Base-by-base conservation (phyloP, 2,888 invertebrate species). In the Leptinotarsa peninsularis region DNA sequence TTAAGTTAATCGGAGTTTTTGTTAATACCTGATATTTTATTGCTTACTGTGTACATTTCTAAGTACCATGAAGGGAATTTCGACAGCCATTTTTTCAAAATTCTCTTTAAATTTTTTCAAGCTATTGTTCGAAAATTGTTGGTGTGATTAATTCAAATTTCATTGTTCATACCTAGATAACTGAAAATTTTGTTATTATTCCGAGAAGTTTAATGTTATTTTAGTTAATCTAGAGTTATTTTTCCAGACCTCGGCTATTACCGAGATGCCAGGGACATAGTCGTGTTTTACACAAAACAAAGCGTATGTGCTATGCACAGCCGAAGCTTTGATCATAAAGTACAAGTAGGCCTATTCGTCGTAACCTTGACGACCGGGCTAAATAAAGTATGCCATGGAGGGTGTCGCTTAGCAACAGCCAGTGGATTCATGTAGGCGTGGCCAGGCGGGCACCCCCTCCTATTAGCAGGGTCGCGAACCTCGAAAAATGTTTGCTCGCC, bases 371-470 rank as follows among this genome's bases (percentile, higher is more conserved):
- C 82, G 80, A 83, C 79, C 79, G 77, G 80, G 80, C 83, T 81
- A 83, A 83, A 83, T 82, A 82, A 82, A 82, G 83, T 82, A 79
- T 80, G 81, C 80, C 82, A 81, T 81, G 79, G 81, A 83, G 83
- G 82, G 83, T 83, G 83, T 83, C 81, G 82, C 83, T 80, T 83
- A 82, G 83, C 83, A 83, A 83, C 83, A 83, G 78, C 82, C 83
- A 82, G 82, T 82, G 81, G 82, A 80, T 79, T 77, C 70, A 71
- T 73, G 83, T 81, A 76, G 83, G 83, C 82, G 83, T 80, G 81
- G 79, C 77, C 73, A 67, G 54, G 56, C 67, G 60, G 76, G 77
- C 78, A 79, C 78, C 80, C 81, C 80, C 78, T 80, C 80, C 77
- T 77, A 77, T 74, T 72, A 81, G 81, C 75, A 74, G 75, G 76